Base-by-base conservation (phyloP, 2,797 vertebrate genomes). In the Lerista edwardsae region DNA sequence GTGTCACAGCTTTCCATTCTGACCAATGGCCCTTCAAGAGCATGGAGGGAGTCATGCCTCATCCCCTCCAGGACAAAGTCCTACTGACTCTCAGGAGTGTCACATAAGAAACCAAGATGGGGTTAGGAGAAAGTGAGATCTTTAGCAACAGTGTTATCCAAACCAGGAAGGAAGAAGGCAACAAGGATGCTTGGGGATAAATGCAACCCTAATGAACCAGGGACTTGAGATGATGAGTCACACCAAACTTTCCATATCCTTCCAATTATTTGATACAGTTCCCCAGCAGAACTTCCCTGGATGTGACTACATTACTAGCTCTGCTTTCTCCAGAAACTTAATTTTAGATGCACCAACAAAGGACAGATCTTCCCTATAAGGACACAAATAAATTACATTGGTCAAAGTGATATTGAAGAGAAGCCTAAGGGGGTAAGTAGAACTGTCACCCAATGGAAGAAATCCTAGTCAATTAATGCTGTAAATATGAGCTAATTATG, bases 91-190 rank as follows among this genome's bases (percentile, higher is more conserved):
- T 55, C 15, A 55, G 14, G 15, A 55, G 15, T 55, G 51, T 55
- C 51, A 55, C 47, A 7, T 11, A 7, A 47, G 47, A 10, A 47
- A 47, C 51, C 51, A 55, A 55, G 51, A 55, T 55, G 51, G 51
- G 12, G 47, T 51, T 51, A 51, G 12, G 47, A 55, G 51, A 55
- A 55, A 55, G 51, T 55, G 51, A 55, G 51, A 15, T 55, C 51
- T 17, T 17, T 55, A 10, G 2, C 4, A 17, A 51, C 47, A 51
- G 47, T 51, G 88, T 92, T 85, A 93, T 85, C 83, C 91, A 92
- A 84, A 86, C 14, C 79, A 89, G 93, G n/a, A 77, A 92, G 91
- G 76, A 86, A 83, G 61, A 90, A 84, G 73, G 61, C 39, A 90
- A 17, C n/a, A 75, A 6, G 6, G 77, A 1, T 1, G 0, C 39